A percentile compares a stretch with the other conserved stretches of the same genome.
Evolutionary conservation across 1,140 invertebrate genomes (phyloP).

Genomic region (Ceratina japonica): DNA sequence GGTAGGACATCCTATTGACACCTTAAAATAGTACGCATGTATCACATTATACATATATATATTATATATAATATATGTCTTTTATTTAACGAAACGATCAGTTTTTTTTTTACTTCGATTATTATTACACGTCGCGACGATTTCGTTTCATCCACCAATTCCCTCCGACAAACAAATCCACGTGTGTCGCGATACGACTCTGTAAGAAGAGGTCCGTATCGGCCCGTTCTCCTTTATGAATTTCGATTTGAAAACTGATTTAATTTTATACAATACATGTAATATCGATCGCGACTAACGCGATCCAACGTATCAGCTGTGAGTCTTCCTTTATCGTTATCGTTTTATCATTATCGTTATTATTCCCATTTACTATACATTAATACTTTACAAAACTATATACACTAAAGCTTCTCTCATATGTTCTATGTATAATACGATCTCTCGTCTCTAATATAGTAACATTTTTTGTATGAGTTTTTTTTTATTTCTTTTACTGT

Average conservation of each 20-base stretch:
- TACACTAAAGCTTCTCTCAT: conserved; percentile 78
- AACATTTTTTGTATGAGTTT: conserved; percentile 63
- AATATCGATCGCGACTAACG: conserved; percentile 7
- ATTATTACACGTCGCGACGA: conserved; percentile 20
- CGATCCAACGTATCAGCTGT: neutral
- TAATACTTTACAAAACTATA: conserved; percentile 80
- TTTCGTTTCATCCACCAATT: neutral
- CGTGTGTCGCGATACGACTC: no score
- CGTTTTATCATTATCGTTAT: conserved; percentile 6
- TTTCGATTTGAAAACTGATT: conserved; percentile 14
- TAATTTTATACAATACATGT: neutral
- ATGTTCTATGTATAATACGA: conserved; percentile 68
- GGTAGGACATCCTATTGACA: conserved; percentile 77
- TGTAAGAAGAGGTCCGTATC: neutral
- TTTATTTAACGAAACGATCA: conserved; percentile 64
- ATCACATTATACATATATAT: conserved; percentile 64
- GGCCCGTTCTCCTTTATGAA: neutral
- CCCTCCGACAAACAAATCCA: neutral
- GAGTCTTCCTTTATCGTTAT: neutral
- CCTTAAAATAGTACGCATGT: conserved; percentile 73
- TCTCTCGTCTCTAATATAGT: conserved; percentile 64
- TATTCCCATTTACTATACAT: conserved; percentile 64
- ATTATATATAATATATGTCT: conserved; percentile 52
- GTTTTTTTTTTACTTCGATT: conserved; percentile 53
- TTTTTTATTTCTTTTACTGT: conserved; percentile 20